Percentiles rank a stretch among this genome's conserved stretches.
Conservation (phyloP, 2,797 vertebrate genomes). For the Crax fasciolata region DNA sequence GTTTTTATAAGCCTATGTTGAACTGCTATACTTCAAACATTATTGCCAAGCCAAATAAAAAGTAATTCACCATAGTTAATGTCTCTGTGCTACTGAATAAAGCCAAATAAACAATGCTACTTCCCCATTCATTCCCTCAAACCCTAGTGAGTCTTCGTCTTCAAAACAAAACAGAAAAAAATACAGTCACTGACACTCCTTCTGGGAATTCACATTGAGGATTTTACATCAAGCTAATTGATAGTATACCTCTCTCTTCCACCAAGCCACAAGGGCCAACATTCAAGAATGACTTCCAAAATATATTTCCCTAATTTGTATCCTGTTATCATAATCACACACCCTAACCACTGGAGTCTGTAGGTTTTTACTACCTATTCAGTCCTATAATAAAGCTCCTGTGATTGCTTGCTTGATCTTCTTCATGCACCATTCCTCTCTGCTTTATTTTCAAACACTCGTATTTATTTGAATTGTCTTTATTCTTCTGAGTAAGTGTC, state of each 20-base stretch:
- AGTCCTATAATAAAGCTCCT: not conserved
- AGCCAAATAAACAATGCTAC: conserved; percentile 43
- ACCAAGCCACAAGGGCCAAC: not conserved
- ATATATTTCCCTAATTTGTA: not conserved
- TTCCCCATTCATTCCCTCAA: conserved; percentile 24
- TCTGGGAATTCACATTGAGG: not conserved
- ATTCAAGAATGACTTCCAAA: not conserved
- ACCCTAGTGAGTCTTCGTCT: not conserved
- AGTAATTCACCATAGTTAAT: conserved; percentile 35
- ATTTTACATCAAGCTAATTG: not conserved
- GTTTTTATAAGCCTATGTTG: conserved; percentile 50
- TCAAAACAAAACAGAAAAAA: not conserved
- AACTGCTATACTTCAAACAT: conserved; percentile 48
- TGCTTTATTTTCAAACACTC: not conserved
- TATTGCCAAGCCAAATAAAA: conserved; percentile 67
- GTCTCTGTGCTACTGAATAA: conserved; percentile 57
- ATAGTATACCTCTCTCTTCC: not conserved
- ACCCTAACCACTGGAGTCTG: not conserved
- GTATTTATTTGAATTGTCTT: not conserved
- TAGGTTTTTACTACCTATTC: not conserved
- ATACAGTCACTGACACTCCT: not conserved
- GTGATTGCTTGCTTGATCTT: not conserved
- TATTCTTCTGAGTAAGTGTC: not conserved
- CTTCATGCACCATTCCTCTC: not conserved
- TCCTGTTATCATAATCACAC: not conserved